phyloP scores from a whole-genome alignment of 2,797 vertebrate species.

The Anabas testudineus region DNA sequence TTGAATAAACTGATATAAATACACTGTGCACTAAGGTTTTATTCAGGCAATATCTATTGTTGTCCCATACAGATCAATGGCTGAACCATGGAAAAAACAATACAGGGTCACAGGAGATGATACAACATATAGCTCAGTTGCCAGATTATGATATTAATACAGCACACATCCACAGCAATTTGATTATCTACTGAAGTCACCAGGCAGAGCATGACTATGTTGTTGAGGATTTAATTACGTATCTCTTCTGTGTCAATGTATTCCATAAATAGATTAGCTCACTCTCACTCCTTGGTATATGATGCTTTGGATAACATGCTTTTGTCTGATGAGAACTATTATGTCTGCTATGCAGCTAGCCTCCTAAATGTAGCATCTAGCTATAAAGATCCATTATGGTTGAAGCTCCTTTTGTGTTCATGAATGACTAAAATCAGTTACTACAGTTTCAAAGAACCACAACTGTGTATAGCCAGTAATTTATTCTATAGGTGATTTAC shows the following conservation, averaged over 20 bases:
- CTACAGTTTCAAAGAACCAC: background rate
- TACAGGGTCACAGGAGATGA: background rate
- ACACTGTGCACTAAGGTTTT: background rate
- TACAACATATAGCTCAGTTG: background rate
- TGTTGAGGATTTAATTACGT: slow-evolving; percentile 19
- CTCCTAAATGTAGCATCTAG: slow-evolving; percentile 2
- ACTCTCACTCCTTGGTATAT: slow-evolving; percentile 13
- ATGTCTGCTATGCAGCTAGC: slow-evolving; percentile 10
- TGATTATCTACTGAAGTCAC: slow-evolving; percentile 21
- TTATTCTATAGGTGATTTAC: background rate
- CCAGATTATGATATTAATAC: slow-evolving; percentile 9
- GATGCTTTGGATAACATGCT: slow-evolving; percentile 5
- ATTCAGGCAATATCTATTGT: background rate
- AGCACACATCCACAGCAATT: slow-evolving; percentile 2
- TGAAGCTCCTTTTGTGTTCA: slow-evolving; percentile 5
- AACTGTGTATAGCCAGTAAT: background rate
- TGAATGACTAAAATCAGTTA: background rate
- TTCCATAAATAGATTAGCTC: slow-evolving; percentile 27
- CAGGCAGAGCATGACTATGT: background rate
- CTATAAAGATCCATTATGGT: background rate
- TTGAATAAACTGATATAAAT: slow-evolving; percentile 2
- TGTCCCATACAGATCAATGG: background rate
- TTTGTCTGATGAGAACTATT: slow-evolving; percentile 28
- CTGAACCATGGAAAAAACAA: background rate
- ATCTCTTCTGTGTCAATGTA: slow-evolving; percentile 15